Percentiles rank a stretch among this genome's conserved stretches.
Conservation (phyloP, 2,113 vertebrate species). For the Mugil cephalus region DNA sequence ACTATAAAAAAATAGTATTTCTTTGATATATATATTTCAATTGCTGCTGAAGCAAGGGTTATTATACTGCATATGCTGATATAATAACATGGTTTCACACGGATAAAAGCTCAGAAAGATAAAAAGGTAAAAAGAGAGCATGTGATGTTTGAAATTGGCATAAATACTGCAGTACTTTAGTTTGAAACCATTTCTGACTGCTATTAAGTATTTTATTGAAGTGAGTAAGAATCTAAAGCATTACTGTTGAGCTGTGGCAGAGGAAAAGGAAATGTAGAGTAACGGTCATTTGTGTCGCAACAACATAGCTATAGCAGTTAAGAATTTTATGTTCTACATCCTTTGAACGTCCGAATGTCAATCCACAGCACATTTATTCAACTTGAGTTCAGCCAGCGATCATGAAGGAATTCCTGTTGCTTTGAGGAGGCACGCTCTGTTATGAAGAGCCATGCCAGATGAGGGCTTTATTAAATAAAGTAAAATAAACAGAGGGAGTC, state of each 20-base stretch:
- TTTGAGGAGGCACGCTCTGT: slow-evolving; percentile 55
- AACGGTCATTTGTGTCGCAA: background rate
- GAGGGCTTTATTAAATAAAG: slow-evolving; percentile 68
- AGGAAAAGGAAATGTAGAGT: background rate
- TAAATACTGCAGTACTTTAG: background rate
- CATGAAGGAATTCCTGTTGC: slow-evolving; percentile 64
- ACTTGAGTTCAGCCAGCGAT: slow-evolving; percentile 64
- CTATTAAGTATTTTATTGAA: background rate
- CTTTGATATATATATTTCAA: too few relatives aligned
- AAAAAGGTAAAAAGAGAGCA: too few relatives aligned
- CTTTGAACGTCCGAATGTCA: slow-evolving; percentile 61
- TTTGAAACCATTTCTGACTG: background rate
- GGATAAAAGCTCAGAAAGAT: too few relatives aligned
- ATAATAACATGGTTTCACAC: too few relatives aligned
- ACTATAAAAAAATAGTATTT: too few relatives aligned
- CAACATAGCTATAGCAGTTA: slow-evolving; percentile 11
- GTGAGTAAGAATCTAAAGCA: slow-evolving; percentile 4
- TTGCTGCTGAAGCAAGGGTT: too few relatives aligned
- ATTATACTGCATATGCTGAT: too few relatives aligned
- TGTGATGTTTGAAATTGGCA: slow-evolving; percentile 7
- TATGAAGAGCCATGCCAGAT: slow-evolving; percentile 66
- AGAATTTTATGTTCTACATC: slow-evolving; percentile 18
- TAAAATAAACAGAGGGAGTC: slow-evolving; percentile 72
- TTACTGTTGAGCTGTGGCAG: background rate
- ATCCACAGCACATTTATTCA: slow-evolving; percentile 57